phyloP scores from a whole-genome alignment of 2,797 vertebrate species.

The Centropyge bicolor region DNA sequence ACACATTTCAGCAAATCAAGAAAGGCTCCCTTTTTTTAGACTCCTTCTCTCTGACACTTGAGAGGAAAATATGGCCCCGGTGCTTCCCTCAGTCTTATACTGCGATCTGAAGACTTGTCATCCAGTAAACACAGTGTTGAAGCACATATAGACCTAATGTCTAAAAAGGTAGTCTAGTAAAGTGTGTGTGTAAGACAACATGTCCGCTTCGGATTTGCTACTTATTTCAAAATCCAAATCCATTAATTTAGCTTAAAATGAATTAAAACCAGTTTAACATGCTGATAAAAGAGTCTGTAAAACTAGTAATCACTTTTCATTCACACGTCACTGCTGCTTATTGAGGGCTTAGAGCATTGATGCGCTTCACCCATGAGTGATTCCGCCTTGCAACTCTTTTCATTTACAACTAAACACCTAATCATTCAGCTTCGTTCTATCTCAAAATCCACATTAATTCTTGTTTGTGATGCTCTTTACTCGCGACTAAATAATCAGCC shows the following conservation, averaged over 20 bases:
- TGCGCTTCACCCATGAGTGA: conserved; percentile 43
- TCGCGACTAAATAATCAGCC: conserved; percentile 41
- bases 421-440: conserved; percentile 31
- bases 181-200: background rate
- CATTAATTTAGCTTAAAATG: background rate
- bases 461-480: conserved; percentile 33
- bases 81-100: background rate
- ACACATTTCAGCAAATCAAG: conserved; percentile 61
- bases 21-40: conserved; percentile 4
- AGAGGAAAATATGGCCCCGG: conserved; percentile 19
- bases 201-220: background rate
- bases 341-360: conserved; percentile 27
- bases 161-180: background rate
- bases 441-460: conserved; percentile 49
- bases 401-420: conserved; percentile 44
- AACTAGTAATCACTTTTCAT: conserved; percentile 27
- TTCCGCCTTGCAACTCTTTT: conserved; percentile 30
- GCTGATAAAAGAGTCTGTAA: conserved; percentile 38
- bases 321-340: conserved; percentile 41
- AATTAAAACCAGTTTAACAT: background rate
- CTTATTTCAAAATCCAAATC: background rate
- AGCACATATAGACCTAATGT: background rate
- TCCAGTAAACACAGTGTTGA: background rate
- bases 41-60: conserved; percentile 32
- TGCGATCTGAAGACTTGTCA: background rate